Evolutionary conservation across 1,140 invertebrate species (phyloP), one percentile per base, ranked within the genome.

Genomic region (Chymomyza costata): DNA sequence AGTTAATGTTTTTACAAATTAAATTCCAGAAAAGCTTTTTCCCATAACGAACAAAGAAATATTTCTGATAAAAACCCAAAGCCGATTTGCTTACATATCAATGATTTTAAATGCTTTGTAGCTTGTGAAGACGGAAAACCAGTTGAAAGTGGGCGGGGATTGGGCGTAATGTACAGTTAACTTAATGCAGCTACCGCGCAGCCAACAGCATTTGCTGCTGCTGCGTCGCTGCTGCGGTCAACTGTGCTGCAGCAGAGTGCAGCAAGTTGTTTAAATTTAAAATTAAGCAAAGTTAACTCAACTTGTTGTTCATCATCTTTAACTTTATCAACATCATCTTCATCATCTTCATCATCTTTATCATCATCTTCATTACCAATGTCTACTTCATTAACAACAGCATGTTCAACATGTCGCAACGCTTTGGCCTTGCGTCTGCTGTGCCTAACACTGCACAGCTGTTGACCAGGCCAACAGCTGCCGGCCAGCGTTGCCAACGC

Each of bases 21-120:
- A 80, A 80, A 80, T 80, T 62, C 50, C 73, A 73, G 56, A 80
- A n/a, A 80, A 80, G 73, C 73, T 80, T 78, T 67, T 61, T 41
- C 11, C 40, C 55, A 73, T 80, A 76, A 68, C 59, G 59, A 54
- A 65, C 64, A 80, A 70, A 80, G 56, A 60, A 80, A 80, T 64
- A n/a, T n/a, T n/a, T n/a, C n/a, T n/a, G n/a, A n/a, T n/a, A n/a
- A n/a, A n/a, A n/a, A n/a, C n/a, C n/a, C n/a, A n/a, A 54, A 59
- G 51, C 50, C 37, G 53, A 25, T 31, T 62, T 71, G 17, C 19
- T 25, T 47, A 28, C 25, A 6, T 5, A 6, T 28, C 5, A 5
- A 28, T n/a, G n/a, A n/a, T n/a, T n/a, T n/a, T n/a, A n/a, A n/a
- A n/a, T n/a, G n/a, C n/a, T n/a, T n/a, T n/a, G n/a, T n/a, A n/a